Evolutionary conservation across 2,888 invertebrate species (phyloP).

Genomic region (Microctonus hyperodae): DNA sequence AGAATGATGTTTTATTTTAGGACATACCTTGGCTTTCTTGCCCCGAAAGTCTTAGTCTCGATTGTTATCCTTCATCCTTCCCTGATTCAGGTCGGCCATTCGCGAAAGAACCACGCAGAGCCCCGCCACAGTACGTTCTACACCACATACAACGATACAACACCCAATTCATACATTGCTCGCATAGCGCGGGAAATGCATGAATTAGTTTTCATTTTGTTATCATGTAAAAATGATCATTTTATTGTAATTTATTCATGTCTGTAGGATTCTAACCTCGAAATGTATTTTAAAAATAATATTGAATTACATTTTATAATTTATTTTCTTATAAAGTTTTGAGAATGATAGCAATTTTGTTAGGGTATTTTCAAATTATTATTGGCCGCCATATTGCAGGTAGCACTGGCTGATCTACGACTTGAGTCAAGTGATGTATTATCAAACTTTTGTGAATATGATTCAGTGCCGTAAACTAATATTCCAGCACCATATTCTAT

Average conservation of each 20-base stretch:
- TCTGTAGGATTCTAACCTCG: background rate
- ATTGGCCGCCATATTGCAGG: slow-evolving; percentile 51
- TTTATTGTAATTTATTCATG: background rate
- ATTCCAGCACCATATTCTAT: background rate
- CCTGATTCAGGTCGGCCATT: slow-evolving; percentile 53
- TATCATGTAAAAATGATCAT: slow-evolving; percentile 22
- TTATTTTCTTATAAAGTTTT: slow-evolving; percentile 42
- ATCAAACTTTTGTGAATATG: background rate
- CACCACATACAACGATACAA: slow-evolving; percentile 28
- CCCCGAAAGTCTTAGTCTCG: slow-evolving; percentile 28
- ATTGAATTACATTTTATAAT: slow-evolving; percentile 39
- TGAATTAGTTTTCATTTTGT: background rate
- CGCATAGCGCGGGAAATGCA: slow-evolving; percentile 32
- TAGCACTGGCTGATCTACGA: slow-evolving; percentile 48
- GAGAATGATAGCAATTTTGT: slow-evolving; percentile 47
- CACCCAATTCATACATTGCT: slow-evolving; percentile 28
- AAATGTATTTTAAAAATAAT: background rate
- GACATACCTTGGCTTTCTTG: slow-evolving; percentile 31
- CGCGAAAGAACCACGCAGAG: slow-evolving; percentile 50
- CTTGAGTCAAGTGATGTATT: slow-evolving; percentile 35
- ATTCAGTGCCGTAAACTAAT: background rate
- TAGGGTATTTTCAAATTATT: slow-evolving; percentile 53
- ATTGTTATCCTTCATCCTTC: slow-evolving; percentile 50
- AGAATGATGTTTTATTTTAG: background rate
- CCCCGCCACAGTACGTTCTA: slow-evolving; percentile 51